Conservation (phyloP, 2,888 invertebrate genomes). For the Ashinkailepas kermadecensis region DNA sequence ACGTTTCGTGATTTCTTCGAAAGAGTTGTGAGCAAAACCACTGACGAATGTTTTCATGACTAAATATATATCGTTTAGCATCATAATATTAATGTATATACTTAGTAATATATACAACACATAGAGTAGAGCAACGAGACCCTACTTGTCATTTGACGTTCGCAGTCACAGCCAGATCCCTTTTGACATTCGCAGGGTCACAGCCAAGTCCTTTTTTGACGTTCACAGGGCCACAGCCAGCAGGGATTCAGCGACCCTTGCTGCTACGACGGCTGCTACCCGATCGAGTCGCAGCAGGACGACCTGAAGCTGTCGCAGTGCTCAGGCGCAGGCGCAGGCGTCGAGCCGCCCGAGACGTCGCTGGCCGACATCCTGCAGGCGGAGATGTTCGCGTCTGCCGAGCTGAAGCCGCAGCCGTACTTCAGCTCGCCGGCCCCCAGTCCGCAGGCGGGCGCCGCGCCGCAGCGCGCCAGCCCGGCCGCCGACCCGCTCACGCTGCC, state of each 20-base stretch:
- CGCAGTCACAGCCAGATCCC: no score
- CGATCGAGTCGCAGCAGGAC: neutral
- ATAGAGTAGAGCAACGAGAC: no score
- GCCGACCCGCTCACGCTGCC: conserved; percentile 28
- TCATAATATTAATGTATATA: no score
- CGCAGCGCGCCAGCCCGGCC: conserved; percentile 26
- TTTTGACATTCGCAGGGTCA: no score
- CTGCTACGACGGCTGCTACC: neutral
- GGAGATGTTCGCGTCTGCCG: conserved; percentile 1
- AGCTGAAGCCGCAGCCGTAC: conserved; percentile 29
- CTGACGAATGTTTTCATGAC: no score
- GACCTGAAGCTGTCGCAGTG: neutral
- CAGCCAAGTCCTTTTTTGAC: neutral
- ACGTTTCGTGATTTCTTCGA: no score
- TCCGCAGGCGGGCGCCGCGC: conserved; percentile 18
- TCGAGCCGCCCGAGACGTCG: conserved; percentile 5
- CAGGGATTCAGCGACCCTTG: neutral
- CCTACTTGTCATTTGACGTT: no score
- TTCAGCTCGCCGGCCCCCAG: conserved; percentile 28
- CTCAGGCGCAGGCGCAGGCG: neutral
- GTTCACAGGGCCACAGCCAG: neutral
- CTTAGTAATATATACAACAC: no score
- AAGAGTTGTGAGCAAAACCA: no score
- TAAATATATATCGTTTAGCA: no score
- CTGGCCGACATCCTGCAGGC: conserved; percentile 18